These are phyloP conservation scores for Anastrepha ludens DNA, from an alignment of 1,140 invertebrate species.

Conservation along the genomic window DNA sequence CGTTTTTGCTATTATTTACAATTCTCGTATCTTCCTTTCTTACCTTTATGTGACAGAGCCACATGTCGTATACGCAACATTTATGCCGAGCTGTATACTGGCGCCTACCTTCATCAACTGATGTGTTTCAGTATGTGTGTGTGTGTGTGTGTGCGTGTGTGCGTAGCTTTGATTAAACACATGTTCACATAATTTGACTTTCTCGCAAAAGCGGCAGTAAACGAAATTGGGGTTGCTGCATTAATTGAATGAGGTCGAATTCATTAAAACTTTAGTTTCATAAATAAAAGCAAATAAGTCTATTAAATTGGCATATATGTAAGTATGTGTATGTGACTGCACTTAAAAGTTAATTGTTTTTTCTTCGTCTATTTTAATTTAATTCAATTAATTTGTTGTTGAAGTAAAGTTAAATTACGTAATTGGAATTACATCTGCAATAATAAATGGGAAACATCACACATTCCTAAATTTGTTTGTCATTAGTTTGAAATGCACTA, in stretches of 20 bases:
- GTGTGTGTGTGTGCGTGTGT: background rate
- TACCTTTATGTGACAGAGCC: background rate
- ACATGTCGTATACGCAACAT: conserved; percentile 24
- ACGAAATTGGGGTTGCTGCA: background rate
- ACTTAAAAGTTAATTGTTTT: too few species aligned
- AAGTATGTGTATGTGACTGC: background rate
- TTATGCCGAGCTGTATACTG: background rate
- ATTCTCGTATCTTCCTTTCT: background rate
- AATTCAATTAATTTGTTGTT: too few species aligned
- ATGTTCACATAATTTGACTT: background rate
- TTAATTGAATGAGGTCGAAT: conserved; percentile 25
- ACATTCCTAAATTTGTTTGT: too few species aligned
- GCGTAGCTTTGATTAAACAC: background rate
- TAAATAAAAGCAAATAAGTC: background rate
- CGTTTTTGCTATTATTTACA: background rate
- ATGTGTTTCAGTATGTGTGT: background rate
- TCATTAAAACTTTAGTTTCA: conserved; percentile 44
- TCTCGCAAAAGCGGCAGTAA: background rate
- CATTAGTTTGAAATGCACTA: too few species aligned
- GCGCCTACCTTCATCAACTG: background rate
- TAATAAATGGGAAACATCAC: too few species aligned
- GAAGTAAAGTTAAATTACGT: too few species aligned
- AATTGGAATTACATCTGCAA: too few species aligned
- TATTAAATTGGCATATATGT: too few species aligned
- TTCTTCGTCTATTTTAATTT: too few species aligned